phyloP scores from a whole-genome alignment of 2,113 vertebrate genomes.

The Oryzias curvinotus region DNA sequence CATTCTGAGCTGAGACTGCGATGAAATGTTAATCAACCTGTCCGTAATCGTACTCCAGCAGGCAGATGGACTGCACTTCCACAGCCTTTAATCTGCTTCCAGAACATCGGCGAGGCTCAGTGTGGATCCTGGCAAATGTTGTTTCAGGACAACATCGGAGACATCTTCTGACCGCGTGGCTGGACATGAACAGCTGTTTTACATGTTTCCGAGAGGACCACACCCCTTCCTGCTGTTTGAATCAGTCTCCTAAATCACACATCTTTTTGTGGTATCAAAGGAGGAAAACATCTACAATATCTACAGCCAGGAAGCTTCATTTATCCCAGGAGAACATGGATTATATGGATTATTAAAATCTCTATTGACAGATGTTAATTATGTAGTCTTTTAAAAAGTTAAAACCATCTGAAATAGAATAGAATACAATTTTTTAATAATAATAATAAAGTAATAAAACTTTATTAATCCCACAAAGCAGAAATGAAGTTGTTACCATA shows the following conservation, averaged over 20 bases:
- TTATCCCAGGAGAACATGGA: background rate
- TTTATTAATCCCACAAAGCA: no score
- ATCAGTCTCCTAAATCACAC: slow-evolving; percentile 1
- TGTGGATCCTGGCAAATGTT: background rate
- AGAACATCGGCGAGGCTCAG: slow-evolving; percentile 8
- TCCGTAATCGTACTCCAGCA: slow-evolving; percentile 19
- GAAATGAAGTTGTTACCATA: no score
- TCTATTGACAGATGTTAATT: no score
- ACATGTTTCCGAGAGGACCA: slow-evolving; percentile 8
- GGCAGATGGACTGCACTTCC: slow-evolving; percentile 1
- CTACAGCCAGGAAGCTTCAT: background rate
- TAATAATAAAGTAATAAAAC: background rate
- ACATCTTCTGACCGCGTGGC: slow-evolving; percentile 38
- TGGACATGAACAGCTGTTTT: slow-evolving; percentile 25
- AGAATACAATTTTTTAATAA: no score
- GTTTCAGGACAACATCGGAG: background rate
- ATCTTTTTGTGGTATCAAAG: background rate
- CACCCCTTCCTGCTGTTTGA: slow-evolving; percentile 5
- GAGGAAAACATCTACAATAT: background rate
- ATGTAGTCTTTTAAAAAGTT: no score
- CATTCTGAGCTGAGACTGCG: slow-evolving; percentile 14
- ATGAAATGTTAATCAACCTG: slow-evolving; percentile 28
- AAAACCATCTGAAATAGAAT: no score
- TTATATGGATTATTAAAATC: no score
- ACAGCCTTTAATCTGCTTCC: slow-evolving; percentile 23